Base-by-base conservation (phyloP, 92 coral and sea anemone species). In the Phenganax subtilis region DNA sequence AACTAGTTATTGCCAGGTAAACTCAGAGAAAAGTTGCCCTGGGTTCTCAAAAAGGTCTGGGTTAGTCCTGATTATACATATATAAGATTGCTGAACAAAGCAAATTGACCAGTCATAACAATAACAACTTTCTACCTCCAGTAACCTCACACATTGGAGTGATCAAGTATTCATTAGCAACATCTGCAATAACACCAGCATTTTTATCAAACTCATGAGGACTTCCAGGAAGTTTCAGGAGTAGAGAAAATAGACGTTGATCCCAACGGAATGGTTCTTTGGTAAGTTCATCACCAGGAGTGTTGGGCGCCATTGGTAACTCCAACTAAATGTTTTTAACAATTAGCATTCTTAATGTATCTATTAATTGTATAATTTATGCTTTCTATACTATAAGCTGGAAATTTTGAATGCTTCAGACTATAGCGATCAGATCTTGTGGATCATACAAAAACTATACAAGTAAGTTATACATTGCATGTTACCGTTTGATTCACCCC, bases 221-320 rank as follows among this genome's bases (percentile, higher is more conserved):
- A 54, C 90, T 86, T 44, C 94, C 94, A 71, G 97, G 88, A 97
- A 96, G 89, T 51, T 92, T 91, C 17, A 96, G 62, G 20, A 96
- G 87, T 61, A 96, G 73, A 47, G 96, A 91, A 88, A 92, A 96
- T 74, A 96, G 86, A 57, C 99, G 87, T 84, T 96, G 99, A 84
- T 96, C 99, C 99, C 99, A 96, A 12, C 99, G 93, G 54, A 96
- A 96, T 56, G 99, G 99, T 72, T 96, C 99, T 71, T 91, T 87
- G 15, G 99, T 96, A 9, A 96, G 88, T 55, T 96, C 99, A 82
- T 91, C 88, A 17, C 99, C 99, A 17, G 99, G 97, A 58, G 91
- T 67, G 27, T 84, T 79, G 9, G 92, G 86, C 62, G 89, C 91
- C 97, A 96, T 92, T 25, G 99, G 99, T 59, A 96, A 88, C 75